Conservation (phyloP, 2,888 invertebrate species). For the Tipula confusa region DNA sequence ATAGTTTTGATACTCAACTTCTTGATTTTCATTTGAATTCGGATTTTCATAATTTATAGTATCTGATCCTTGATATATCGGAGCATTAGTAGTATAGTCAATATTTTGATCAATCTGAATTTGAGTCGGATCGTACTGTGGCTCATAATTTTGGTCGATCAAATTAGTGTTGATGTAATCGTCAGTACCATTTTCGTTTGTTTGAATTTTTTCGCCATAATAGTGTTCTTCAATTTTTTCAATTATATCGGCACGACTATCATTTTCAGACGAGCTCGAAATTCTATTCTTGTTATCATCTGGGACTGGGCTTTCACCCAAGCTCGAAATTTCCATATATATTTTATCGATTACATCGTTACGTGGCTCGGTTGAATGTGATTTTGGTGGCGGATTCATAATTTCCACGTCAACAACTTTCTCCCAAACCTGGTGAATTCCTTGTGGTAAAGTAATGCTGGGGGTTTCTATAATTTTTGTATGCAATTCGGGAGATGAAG, state of each 20-base stretch:
- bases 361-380: background rate
- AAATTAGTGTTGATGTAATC: background rate
- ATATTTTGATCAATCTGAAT: background rate
- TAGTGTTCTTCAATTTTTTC: constrained; percentile 29
- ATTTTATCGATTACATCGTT: constrained; percentile 4
- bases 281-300: background rate
- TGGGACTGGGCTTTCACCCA: background rate
- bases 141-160: background rate
- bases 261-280: background rate
- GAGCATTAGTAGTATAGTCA: background rate
- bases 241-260: background rate
- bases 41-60: background rate
- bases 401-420: background rate
- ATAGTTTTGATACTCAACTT: background rate
- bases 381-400: background rate
- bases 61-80: background rate
- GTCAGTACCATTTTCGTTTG: background rate
- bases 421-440: background rate
- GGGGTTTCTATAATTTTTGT: background rate
- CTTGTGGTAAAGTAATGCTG: background rate
- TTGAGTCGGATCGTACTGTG: background rate
- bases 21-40: background rate
- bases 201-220: constrained; percentile 20
- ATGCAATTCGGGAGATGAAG: background rate
- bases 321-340: background rate